A percentile compares a stretch with the other conserved stretches of the same genome.
Evolutionary conservation across 2,113 vertebrate genomes (phyloP).

Genomic region (Ageneiosus marmoratus): DNA sequence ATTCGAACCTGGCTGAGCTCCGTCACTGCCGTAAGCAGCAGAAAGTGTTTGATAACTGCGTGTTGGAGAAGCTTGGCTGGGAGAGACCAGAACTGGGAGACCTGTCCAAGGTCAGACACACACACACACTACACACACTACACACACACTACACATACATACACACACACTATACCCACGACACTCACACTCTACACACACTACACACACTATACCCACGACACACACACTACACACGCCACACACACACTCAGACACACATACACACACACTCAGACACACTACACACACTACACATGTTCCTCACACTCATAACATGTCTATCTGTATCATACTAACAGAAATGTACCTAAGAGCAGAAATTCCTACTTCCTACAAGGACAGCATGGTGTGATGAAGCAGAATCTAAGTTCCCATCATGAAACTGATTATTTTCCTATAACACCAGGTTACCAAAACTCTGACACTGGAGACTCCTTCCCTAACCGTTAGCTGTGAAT

Average conservation of each 20-base stretch:
- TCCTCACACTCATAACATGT: not conserved
- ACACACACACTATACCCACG: not conserved
- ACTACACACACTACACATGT: not conserved
- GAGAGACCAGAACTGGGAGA: slow-evolving; percentile 88
- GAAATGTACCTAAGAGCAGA: not conserved
- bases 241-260: slow-evolving; percentile 62
- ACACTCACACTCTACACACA: not conserved
- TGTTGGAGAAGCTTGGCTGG: slow-evolving; percentile 94
- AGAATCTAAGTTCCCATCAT: not conserved
- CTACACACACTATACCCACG: no score
- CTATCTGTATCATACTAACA: not conserved
- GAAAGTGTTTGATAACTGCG: slow-evolving; percentile 87
- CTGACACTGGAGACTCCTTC: not conserved
- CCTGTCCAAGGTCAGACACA: slow-evolving; percentile 88
- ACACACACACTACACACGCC: no score
- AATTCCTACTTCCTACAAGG: not conserved
- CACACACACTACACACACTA: not conserved
- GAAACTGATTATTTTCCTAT: not conserved
- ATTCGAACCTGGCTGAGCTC: slow-evolving; percentile 73
- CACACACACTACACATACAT: not conserved
- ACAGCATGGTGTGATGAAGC: not conserved
- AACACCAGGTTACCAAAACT: not conserved
- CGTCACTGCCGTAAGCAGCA: slow-evolving; percentile 87
- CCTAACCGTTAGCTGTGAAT: not conserved
- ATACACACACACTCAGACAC: no score